Percentiles rank a stretch among this genome's conserved stretches.
These are phyloP conservation scores for Choreutis nemorana DNA, from an alignment of 2,888 invertebrate species.

Conservation along the genomic window DNA sequence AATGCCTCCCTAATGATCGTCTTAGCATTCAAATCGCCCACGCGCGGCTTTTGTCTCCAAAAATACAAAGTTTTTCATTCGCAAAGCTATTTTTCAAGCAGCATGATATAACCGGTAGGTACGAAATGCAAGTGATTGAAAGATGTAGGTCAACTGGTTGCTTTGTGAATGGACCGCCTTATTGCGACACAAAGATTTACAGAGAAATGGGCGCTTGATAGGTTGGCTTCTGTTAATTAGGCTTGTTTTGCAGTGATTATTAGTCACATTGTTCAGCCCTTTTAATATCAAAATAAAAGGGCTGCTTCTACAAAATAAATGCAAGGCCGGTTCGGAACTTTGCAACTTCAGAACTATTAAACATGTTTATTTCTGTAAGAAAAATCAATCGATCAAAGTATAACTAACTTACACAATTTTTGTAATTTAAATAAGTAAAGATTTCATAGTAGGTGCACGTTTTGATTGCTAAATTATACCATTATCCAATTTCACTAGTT, in stretches of 20 bases:
- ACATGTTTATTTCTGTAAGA: no score
- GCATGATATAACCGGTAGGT: conserved; percentile 29
- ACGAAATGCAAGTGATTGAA: conserved; percentile 43
- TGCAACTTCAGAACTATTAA: no score
- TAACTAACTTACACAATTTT: no score
- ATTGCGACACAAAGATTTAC: conserved; percentile 28
- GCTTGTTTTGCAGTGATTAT: conserved; percentile 31
- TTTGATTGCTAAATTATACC: no score
- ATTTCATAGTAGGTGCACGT: no score
- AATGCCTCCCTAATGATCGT: conserved; percentile 57
- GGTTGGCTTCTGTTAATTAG: conserved; percentile 29
- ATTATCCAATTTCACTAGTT: no score
- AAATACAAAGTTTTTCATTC: conserved; percentile 45
- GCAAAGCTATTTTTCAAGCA: conserved; percentile 53
- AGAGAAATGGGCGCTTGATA: conserved; percentile 23
- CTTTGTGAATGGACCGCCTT: conserved; percentile 19
- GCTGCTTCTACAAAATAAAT: no score
- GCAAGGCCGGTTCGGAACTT: no score
- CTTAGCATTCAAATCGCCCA: conserved; percentile 61
- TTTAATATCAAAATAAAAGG: no score
- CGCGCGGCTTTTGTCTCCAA: conserved; percentile 55
- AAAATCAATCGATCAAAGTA: no score
- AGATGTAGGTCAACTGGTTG: conserved; percentile 50
- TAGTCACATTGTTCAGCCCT: no score
- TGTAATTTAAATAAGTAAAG: no score